Evolutionary conservation across 2,888 invertebrate genomes (phyloP), one percentile per base, ranked within the genome.

Genomic region (Yponomeuta cagnagella): DNA sequence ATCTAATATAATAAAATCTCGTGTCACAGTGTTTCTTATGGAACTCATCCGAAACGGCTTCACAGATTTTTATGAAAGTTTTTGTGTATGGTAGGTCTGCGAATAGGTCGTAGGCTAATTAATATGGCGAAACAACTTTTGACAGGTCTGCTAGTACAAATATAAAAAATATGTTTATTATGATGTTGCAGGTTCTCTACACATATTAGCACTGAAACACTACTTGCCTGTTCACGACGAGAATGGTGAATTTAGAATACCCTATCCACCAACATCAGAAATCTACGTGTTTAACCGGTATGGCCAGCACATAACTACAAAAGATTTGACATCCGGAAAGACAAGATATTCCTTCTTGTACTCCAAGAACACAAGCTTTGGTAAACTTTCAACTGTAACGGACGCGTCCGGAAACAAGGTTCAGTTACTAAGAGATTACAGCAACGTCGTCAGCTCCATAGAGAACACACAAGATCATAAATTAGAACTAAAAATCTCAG

Each of bases 341-440:
- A 96, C 96, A 6, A 94, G 98, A 83, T 99, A 98, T 87, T 97
- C 98, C 69, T 99, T 99, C 93, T 93, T 98, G 37, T 99, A 99
- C 92, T 98, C 98, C 69, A 99, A 99, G 82, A 98, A 98, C 83
- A 98, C 98, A 9, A 98, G 97, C 82, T 98, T 98, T 78, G 98
- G 99, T 0, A 97, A 97, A 81, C 90, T 99, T 71, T 97, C 97
- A 0, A 97, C 97, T 1, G 98, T 99, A 2, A 98, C 97, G 2
- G 98, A 98, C 87, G 97, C 97, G 72, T 97, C 98, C 4, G 98
- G 98, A 75, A 96, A 98, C 82, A 97, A 97, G 90, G 96, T 99
- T 78, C 96, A 97, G 81, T 96, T 98, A 82, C 90, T 97, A 70
- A 93, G 98, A 75, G 98, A 98, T 87, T 98, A 98, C 84, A 97